These are phyloP conservation scores for Labroides dimidiatus DNA, from an alignment of 2,797 vertebrate species.

Conservation along the genomic window DNA sequence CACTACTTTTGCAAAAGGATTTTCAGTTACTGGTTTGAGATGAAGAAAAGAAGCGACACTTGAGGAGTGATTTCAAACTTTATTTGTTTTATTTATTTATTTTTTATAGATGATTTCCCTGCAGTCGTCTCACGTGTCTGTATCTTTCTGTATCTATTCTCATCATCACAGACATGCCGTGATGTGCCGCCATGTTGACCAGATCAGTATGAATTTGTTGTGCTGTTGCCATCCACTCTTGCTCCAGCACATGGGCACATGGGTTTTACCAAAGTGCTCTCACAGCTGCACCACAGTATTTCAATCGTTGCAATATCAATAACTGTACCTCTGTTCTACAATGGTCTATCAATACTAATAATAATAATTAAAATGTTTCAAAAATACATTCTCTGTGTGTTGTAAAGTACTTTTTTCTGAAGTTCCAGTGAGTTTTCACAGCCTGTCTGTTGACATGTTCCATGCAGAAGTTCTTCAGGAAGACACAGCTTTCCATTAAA, in stretches of 20 bases:
- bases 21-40: constrained; percentile 35
- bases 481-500: no score
- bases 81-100: constrained; percentile 8
- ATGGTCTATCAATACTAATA: constrained; percentile 73
- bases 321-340: constrained; percentile 81
- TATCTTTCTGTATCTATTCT: constrained; percentile 60
- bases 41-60: constrained; percentile 3
- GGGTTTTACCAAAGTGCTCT: constrained; percentile 77
- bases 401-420: constrained; percentile 7
- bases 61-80: constrained; percentile 18
- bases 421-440: no score
- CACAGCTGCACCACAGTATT: constrained; percentile 73
- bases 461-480: no score
- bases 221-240: constrained; percentile 58
- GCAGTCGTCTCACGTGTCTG: constrained; percentile 53
- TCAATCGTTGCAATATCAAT: constrained; percentile 75
- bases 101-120: constrained; percentile 49
- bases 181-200: constrained; percentile 60
- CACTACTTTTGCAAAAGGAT: constrained; percentile 45
- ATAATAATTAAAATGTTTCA: constrained; percentile 71
- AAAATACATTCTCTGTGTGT: constrained; percentile 37
- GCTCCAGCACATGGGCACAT: constrained; percentile 56
- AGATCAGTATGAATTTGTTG: constrained; percentile 50
- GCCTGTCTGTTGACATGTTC: no score
- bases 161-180: constrained; percentile 51